A percentile compares a stretch with the other conserved stretches of the same genome.
phyloP scores from a whole-genome alignment of 2,888 invertebrate species.

The Phyllotreta striolata region DNA sequence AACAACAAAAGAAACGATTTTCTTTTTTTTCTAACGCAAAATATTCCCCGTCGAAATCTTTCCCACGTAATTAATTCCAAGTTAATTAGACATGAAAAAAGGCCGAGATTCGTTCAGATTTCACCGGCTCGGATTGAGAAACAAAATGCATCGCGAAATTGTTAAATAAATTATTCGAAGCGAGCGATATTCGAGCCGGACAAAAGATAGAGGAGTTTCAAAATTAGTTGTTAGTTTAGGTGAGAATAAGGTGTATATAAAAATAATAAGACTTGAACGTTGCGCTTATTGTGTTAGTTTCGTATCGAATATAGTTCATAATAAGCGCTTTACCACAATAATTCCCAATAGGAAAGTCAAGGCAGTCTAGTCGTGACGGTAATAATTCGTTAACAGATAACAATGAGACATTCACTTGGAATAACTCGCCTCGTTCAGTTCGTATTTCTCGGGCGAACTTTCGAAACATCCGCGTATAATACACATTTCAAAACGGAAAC shows the following conservation, averaged over 20 bases:
- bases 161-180: background rate
- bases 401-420: slow-evolving; percentile 8
- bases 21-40: background rate
- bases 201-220: too few relatives aligned
- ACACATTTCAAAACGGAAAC: too few relatives aligned
- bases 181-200: background rate
- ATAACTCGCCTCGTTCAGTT: too few relatives aligned
- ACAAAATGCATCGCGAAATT: background rate
- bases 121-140: background rate
- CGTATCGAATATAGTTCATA: background rate
- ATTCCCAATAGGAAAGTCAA: slow-evolving; percentile 30
- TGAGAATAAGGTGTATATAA: too few relatives aligned
- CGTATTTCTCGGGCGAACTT: too few relatives aligned
- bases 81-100: slow-evolving; percentile 8
- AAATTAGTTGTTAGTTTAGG: too few relatives aligned
- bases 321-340: slow-evolving; percentile 17
- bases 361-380: slow-evolving; percentile 23
- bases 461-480: too few relatives aligned
- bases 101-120: background rate
- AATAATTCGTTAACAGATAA: slow-evolving; percentile 23
- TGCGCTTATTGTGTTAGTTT: too few relatives aligned
- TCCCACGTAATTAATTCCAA: slow-evolving; percentile 18
- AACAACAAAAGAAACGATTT: slow-evolving; percentile 4
- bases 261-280: too few relatives aligned
- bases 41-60: slow-evolving; percentile 1